Evolutionary conservation across 2,888 invertebrate species (phyloP), one percentile per base, ranked within the genome.

Genomic region (Amiota communis): DNA sequence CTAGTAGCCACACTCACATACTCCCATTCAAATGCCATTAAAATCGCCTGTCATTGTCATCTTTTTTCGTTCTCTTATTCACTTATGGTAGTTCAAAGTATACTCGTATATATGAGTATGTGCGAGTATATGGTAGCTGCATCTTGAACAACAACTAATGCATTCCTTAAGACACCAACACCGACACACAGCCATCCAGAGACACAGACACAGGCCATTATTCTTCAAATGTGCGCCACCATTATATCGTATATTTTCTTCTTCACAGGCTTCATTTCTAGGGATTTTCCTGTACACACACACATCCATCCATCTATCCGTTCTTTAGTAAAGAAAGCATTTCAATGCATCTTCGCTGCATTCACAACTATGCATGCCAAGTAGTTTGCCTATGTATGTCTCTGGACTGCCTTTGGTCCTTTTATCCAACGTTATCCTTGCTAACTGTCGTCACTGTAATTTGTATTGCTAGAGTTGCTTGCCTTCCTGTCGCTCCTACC

Each of bases 381-480:
- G 51, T 17, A 68, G 49, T 53, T n/a, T 53, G 36, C 36, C 36
- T 36, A 36, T 36, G 36, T 6, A 36, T 36, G 36, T 36, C 36
- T 36, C 8, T 36, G 36, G 36, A 36, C 36, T 72, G 53, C 72
- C 70, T 70, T 82, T 77, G 77, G 84, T 78, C 77, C 79, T 73
- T 81, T 75, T 74, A 78, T 78, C 79, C 67, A 71, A 73, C 76
- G 72, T 72, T 61, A 69, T 79, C 82, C 80, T 81, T 82, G 80
- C 67, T 79, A 86, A 83, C 85, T 87, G 87, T 87, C 87, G 87
- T 86, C 86, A 80, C 81, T 83, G 87, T 86, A 84, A 84, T 84
- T 84, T 84, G 84, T 84, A 85, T 84, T 85, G 85, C 82, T 79
- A 78, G 76, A 78, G 73, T 65, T 36, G 59, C 63, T 46, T 63